Percentiles rank a stretch among this genome's conserved stretches.
phyloP scores from a whole-genome alignment of 2,797 vertebrate genomes.

The Eulemur mongoz region DNA sequence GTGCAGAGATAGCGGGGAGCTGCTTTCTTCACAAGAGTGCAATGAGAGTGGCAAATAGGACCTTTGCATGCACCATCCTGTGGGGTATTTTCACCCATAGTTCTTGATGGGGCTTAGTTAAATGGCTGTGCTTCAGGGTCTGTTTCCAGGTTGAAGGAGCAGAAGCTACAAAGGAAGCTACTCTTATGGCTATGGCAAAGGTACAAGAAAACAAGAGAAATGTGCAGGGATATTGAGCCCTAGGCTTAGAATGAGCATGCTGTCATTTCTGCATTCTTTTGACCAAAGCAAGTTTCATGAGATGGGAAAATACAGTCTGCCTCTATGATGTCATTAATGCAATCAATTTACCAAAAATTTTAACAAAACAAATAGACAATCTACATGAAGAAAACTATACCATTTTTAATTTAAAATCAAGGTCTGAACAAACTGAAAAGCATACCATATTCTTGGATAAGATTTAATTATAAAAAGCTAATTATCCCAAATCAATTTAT shows the following conservation, averaged over 20 bases:
- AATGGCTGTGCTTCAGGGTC: neutral
- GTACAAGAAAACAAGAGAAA: neutral
- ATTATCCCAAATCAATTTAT: neutral
- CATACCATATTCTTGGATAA: neutral
- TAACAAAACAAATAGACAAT: neutral
- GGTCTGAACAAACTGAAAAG: constrained; percentile 5
- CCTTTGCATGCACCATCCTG: neutral
- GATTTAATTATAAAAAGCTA: neutral
- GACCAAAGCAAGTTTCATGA: neutral
- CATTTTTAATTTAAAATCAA: constrained; percentile 23
- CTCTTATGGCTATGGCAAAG: neutral
- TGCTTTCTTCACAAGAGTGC: neutral
- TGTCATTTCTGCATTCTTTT: neutral
- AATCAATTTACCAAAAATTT: neutral
- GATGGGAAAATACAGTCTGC: neutral
- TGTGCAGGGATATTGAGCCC: neutral
- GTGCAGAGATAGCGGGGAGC: neutral
- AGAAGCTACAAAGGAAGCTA: neutral
- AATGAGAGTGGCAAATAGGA: neutral
- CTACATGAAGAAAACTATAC: neutral
- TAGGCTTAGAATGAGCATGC: neutral
- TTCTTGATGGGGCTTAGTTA: neutral
- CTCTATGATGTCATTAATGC: neutral
- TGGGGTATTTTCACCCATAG: neutral
- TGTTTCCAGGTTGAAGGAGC: neutral